Base-by-base conservation (phyloP, 2,888 invertebrate genomes). In the Ornithoptera alexandrae region DNA sequence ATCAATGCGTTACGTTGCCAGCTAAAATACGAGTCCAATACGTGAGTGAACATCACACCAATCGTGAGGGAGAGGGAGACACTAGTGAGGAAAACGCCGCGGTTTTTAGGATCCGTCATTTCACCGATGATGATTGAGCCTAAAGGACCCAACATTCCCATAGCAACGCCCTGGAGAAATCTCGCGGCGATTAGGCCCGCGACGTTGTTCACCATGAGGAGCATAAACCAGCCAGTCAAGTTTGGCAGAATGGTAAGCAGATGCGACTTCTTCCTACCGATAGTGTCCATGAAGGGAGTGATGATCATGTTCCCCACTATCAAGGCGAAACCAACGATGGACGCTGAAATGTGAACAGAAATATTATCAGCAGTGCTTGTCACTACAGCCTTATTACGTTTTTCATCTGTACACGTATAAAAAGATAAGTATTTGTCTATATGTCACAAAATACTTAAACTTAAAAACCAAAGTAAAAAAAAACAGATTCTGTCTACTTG, bases 31-130 rank as follows among this genome's bases (percentile, higher is more conserved):
- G 93, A 92, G 0, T 96, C 96, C 18, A 96, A 79, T 0, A 92
- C 79, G 74, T 96, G 96, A 6, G 94, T 91, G 17, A 94, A 81
- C 1, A 95, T 83, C 0, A 96, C 94, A 50, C 96, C 96, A 17
- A 90, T 76, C 0, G 95, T 94, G 18, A 95, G 86, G 0, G 94
- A 93, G 20, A 95, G 81, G 0, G 95, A 94, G 0, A 95, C 93
- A 8, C 93, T 89, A 2, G 95, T 93, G 17, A 95, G 86, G 30
- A 95, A 91, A 6, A 94, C 89, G 42, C 95, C 95, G 63, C 96
- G 88, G 68, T 95, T 92, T 68, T 86, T 93, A 0, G 94, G 95
- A 64, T 94, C 92, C 0, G 93, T 93, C 81, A 91, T 94, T 88
- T 94, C 94, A 57, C 93, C 93, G 36, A 94, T 93, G 74, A 94